Evolutionary conservation across 2,888 invertebrate genomes (phyloP).

Genomic region (Microctonus aethiopoides): DNA sequence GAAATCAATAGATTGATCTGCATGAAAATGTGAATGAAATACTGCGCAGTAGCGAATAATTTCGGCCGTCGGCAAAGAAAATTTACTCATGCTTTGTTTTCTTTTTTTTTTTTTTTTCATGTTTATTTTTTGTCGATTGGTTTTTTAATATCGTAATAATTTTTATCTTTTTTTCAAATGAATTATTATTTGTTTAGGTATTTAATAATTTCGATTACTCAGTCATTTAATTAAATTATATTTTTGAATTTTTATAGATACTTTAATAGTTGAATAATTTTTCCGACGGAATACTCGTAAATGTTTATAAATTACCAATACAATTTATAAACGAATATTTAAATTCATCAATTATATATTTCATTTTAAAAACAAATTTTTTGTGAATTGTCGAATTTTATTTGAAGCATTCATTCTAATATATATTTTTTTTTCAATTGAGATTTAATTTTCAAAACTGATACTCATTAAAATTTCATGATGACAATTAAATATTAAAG

Average conservation of each 20-base stretch:
- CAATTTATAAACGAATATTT: neutral
- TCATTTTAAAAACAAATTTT: neutral
- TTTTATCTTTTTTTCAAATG: no score
- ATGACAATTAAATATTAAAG: neutral
- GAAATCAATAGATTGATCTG: slow-evolving; percentile 1
- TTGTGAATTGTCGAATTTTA: no score
- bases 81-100: neutral
- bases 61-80: slow-evolving; percentile 38
- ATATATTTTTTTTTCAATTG: no score
- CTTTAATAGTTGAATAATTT: neutral
- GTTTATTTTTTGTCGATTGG: neutral
- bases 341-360: neutral
- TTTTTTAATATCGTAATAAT: no score
- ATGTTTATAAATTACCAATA: neutral
- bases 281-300: neutral
- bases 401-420: no score
- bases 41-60: slow-evolving; percentile 4
- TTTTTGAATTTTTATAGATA: no score
- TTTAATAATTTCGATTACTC: no score
- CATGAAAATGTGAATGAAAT: slow-evolving; percentile 2
- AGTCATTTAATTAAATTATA: no score
- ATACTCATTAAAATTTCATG: neutral
- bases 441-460: no score
- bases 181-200: no score
- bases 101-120: neutral